Evolutionary conservation across 2,888 invertebrate genomes (phyloP), one percentile per base, ranked within the genome.

Genomic region (Sinodicranocentrus sp.): DNA sequence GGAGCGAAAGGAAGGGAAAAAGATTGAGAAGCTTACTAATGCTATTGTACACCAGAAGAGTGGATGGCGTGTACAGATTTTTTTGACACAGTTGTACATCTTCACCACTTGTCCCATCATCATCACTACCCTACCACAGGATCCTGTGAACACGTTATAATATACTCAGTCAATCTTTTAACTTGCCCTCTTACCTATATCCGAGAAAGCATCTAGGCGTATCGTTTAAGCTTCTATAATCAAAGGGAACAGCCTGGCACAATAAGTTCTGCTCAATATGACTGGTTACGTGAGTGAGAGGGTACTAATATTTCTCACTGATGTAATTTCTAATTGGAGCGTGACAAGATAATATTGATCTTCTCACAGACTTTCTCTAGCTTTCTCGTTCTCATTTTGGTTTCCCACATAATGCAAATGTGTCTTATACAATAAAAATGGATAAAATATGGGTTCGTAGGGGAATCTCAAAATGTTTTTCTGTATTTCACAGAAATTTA

Each of bases 311-410:
- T 63, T 79, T 71, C 71, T 79, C 63, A 63, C 71, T 63, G 48
- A 70, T 54, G 79, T 79, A 83, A 77, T 84, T 78, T 57, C 77
- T 78, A 79, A 84, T 79, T 84, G 79, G 84, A 84, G 84, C 84
- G 84, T 84, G 84, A 79, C 84, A 79, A 79, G 79, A 73, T 84
- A 79, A 68, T 79, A 84, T 84, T 84, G 72, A 84, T 84, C 79
- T 71, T 63, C 71, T 43, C 21, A 19, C 43, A 17, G 63, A 15
- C 19, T 54, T 52, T 54, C 23, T 70, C 17, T 17, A 1, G 1
- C 17, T 28, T 52, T 65, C 33, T 28, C 63, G 10, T 57, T n/a
- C n/a, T n/a, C n/a, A n/a, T n/a, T n/a, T n/a, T n/a, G n/a, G n/a
- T n/a, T n/a, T n/a, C n/a, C n/a, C n/a, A n/a, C 33, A 19, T 57